Evolutionary conservation across 2,888 invertebrate genomes (phyloP), one percentile per base, ranked within the genome.

Genomic region (Fragum sueziense): DNA sequence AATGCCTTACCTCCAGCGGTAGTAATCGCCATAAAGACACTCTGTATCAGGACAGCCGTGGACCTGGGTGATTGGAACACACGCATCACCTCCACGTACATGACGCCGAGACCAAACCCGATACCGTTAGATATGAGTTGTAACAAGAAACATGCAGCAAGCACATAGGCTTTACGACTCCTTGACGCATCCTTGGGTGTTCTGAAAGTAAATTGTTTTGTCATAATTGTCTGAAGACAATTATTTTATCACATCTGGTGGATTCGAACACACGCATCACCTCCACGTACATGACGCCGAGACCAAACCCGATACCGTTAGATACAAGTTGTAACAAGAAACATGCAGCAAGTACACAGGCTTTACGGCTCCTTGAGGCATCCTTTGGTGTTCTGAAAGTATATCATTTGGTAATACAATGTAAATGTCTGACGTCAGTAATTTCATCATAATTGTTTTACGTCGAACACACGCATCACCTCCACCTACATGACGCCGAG

Each of bases 11-110:
- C 67, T 20, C 61, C 61, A 1, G 61, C 61, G 2, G 75, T 72
- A 61, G 65, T 78, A 0, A 78, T 41, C 9, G 78, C 77, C 25
- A 81, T 70, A 62, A 70, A 81, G 3, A 81, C 27, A 65, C 81
- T 81, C 70, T 81, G 81, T 54, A 77, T 65, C 1, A 81, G 59
- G 14, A 78, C 81, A 3, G 81, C 78, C 51, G 74, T 71, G 11
- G 81, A 71, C 22, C 81, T 67, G 1, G 75, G 33, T 2, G 78
- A 59, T n/a, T n/a, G n/a, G 27, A 81, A 81, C 51, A 75, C 77
- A 1, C 75, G 74, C 27, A 81, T 78, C n/a, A 81, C 52, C 67
- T 81, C 81, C 3, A 78, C 78, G 33, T 81, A 81, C 69, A 81
- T 61, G 6, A 81, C 75, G 34, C 72, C 65, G 14, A 81, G 67